These are phyloP conservation scores for Drosophila gaucha DNA, from an alignment of 2,888 invertebrate species.

Conservation along the genomic window DNA sequence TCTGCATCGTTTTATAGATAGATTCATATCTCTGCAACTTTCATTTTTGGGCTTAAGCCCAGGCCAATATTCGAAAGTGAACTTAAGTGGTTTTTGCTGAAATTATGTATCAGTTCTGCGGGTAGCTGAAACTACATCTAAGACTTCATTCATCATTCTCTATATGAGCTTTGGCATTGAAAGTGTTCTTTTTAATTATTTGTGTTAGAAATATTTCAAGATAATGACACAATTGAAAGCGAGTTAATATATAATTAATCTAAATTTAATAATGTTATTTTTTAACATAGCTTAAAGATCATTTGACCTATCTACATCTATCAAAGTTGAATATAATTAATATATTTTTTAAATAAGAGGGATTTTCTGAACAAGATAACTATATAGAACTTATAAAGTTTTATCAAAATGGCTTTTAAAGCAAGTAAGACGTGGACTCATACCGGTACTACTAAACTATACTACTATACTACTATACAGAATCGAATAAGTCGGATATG, in stretches of 20 bases:
- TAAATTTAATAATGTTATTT: no score
- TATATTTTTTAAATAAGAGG: no score
- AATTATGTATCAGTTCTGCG: constrained; percentile 25
- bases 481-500: no score
- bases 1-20: not conserved
- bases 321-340: no score
- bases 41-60: constrained; percentile 62
- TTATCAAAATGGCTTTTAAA: no score
- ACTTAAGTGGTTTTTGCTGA: constrained; percentile 49
- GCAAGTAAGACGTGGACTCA: no score
- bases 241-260: not conserved
- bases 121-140: not conserved
- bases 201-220: not conserved
- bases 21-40: constrained; percentile 50
- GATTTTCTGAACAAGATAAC: no score
- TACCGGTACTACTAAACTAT: no score
- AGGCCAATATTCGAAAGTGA: constrained; percentile 65
- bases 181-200: constrained; percentile 22
- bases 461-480: no score
- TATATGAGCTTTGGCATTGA: constrained; percentile 17
- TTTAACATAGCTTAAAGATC: no score
- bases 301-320: no score
- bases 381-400: no score
- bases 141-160: constrained; percentile 5
- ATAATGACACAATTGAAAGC: not conserved